phyloP scores from a whole-genome alignment of 2,797 vertebrate genomes.

The Sebastes melanostomus region DNA sequence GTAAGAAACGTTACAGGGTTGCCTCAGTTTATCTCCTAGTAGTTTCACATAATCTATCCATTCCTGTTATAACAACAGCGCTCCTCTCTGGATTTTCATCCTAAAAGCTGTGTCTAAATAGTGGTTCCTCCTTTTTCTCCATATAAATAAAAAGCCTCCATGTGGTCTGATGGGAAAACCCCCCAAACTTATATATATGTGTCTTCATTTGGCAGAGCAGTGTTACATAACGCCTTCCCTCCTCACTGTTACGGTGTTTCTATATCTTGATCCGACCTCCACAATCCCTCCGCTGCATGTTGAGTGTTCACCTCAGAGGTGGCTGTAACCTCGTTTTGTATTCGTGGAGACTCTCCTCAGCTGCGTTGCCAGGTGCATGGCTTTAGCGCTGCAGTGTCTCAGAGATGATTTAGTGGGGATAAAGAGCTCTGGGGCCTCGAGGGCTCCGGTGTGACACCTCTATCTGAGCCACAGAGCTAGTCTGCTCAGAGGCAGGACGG shows the following conservation, averaged over 20 bases:
- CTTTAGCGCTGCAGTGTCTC: constrained; percentile 13
- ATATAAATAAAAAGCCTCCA: too few relatives aligned
- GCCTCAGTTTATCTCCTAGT: too few relatives aligned
- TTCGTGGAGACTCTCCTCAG: constrained; percentile 15
- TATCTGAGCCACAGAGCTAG: constrained; percentile 32
- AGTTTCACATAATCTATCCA: too few relatives aligned
- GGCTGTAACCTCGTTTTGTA: constrained; percentile 2
- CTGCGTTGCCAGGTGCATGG: constrained; percentile 27
- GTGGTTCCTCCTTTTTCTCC: too few relatives aligned
- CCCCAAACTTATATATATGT: too few relatives aligned
- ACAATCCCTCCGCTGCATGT: background rate
- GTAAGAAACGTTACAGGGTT: too few relatives aligned
- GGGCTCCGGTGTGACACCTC: constrained; percentile 18
- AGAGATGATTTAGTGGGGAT: constrained; percentile 36
- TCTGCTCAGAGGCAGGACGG: background rate
- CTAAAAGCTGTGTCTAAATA: background rate
- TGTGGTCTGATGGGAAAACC: too few relatives aligned
- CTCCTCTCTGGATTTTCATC: accelerated
- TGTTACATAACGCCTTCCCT: background rate
- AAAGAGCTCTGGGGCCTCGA: constrained; percentile 21
- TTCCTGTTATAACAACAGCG: background rate
- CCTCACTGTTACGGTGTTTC: background rate
- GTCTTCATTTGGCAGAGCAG: too few relatives aligned
- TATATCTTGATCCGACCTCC: background rate
- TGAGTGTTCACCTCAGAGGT: background rate